These are phyloP conservation scores for Heliocidaris erythrogramma DNA, from an alignment of 35 echinoderm and acorn worm genomes.

Conservation along the genomic window DNA sequence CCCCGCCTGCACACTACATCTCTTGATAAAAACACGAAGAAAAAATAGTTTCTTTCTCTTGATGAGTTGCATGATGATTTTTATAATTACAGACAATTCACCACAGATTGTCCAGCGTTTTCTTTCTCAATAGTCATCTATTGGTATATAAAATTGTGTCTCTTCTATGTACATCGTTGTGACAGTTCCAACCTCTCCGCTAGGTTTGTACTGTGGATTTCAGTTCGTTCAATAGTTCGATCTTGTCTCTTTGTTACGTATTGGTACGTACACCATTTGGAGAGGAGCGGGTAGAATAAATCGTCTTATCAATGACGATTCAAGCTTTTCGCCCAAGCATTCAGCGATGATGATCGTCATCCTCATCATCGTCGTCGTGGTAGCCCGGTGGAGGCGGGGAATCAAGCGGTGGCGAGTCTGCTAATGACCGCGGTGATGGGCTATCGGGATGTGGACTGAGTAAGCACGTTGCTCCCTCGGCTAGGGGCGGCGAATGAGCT, in stretches of 20 bases:
- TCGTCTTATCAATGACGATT: neutral
- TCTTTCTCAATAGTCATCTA: neutral
- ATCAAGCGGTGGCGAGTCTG: slow-evolving; percentile 45
- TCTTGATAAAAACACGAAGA: neutral
- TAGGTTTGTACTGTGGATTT: neutral
- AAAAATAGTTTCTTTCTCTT: neutral
- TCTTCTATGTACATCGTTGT: neutral
- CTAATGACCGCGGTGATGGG: slow-evolving; percentile 31
- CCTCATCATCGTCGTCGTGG: slow-evolving; percentile 36
- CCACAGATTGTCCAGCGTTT: neutral
- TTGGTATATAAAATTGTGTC: neutral
- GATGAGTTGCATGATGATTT: slow-evolving; percentile 13
- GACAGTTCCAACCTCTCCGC: neutral
- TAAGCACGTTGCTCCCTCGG: slow-evolving; percentile 32
- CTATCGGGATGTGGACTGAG: slow-evolving; percentile 20
- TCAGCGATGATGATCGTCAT: neutral
- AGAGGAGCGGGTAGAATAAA: neutral
- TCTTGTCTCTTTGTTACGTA: neutral
- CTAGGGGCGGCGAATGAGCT: slow-evolving; percentile 6
- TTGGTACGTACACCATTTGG: neutral
- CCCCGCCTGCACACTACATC: neutral
- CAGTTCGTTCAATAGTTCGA: neutral
- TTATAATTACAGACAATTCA: neutral
- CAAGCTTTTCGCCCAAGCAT: neutral
- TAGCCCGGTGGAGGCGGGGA: slow-evolving; percentile 44